Evolutionary conservation across 2,113 vertebrate genomes (phyloP), one percentile per base, ranked within the genome.

Genomic region (Spermophilus dauricus): DNA sequence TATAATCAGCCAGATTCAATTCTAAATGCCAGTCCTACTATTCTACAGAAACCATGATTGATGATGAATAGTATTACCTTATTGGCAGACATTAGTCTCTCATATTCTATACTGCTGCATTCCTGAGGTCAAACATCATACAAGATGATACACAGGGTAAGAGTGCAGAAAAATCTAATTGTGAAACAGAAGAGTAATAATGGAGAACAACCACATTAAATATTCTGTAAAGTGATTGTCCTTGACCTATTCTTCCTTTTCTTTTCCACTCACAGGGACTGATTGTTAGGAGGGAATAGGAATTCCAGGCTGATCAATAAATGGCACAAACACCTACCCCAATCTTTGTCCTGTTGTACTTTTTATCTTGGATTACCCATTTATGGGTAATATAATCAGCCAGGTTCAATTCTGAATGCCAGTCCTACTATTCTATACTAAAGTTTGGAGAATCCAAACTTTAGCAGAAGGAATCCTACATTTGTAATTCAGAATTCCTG

Each of bases 131-230:
- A 88, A 82, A 78, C 48, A 28, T 81, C 42, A 61, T 78, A 34
- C 24, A 95, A 96, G 80, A 85, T 80, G 48, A 93, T 88, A 69
- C 77, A 63, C 2, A 9, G 22, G 22, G 37, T 61, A 61, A 7
- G n/a, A 53, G 0, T 61, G 53, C 24, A 39, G 51, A 82, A 96
- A 92, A n/a, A 91, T 45, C 18, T 20, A 89, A 86, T 48, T 83
- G 37, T 85, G 75, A 96, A 93, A 82, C 10, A 93, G 76, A 92
- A 56, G 37, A 95, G 24, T 65, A 89, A 76, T 87, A 70, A 73
- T 39, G 4, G 26, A 87, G 63, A 81, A 75, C 5, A 96, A 24
- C 22, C 28, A 69, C 26, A n/a, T n/a, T n/a, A n/a, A n/a, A 80
- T 95, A 90, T 89, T 90, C 51, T 78, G 4, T 76, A 42, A 58